Percentiles rank a stretch among this genome's conserved stretches.
These are phyloP conservation scores for Sycophila sp. DNA, from an alignment of 1,140 invertebrate species.

Conservation along the genomic window DNA sequence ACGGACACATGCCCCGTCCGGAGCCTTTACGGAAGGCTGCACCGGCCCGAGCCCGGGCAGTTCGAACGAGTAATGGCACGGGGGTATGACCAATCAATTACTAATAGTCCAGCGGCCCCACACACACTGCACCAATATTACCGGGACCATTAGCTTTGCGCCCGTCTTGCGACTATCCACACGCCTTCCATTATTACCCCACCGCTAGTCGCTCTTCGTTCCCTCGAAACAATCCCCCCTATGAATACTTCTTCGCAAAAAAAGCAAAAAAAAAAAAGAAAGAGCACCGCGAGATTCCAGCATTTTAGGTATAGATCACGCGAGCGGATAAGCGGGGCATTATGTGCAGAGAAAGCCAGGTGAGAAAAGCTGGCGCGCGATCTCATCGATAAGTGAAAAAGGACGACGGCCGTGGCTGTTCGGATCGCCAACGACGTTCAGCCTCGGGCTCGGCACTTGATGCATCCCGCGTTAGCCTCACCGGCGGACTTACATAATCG, in stretches of 20 bases:
- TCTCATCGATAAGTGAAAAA: constrained; percentile 38
- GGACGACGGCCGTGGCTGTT: constrained; percentile 11
- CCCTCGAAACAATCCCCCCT: neutral
- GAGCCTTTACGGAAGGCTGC: constrained; percentile 49
- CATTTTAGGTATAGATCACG: constrained; percentile 16
- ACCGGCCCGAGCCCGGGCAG: constrained; percentile 37
- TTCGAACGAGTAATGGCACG: constrained; percentile 55
- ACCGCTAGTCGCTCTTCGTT: neutral
- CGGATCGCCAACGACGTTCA: constrained; percentile 33
- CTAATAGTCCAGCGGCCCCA: constrained; percentile 54
- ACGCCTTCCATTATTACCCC: neutral
- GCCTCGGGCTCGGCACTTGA: constrained; percentile 10
- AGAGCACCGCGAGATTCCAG: no score
- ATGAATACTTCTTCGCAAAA: no score
- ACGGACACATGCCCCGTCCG: neutral
- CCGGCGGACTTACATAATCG: constrained; percentile 23
- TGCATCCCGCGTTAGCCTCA: constrained; percentile 2
- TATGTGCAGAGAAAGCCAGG: neutral
- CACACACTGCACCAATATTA: constrained; percentile 55
- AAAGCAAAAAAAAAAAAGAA: no score
- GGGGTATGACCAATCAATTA: constrained; percentile 62
- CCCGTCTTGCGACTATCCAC: neutral
- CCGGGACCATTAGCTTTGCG: constrained; percentile 21
- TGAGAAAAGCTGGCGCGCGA: constrained; percentile 30
- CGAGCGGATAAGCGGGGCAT: constrained; percentile 20